Percentiles rank a stretch among this genome's conserved stretches.
These are phyloP conservation scores for Odontothrips loti DNA, from an alignment of 2,888 invertebrate species.

Conservation along the genomic window DNA sequence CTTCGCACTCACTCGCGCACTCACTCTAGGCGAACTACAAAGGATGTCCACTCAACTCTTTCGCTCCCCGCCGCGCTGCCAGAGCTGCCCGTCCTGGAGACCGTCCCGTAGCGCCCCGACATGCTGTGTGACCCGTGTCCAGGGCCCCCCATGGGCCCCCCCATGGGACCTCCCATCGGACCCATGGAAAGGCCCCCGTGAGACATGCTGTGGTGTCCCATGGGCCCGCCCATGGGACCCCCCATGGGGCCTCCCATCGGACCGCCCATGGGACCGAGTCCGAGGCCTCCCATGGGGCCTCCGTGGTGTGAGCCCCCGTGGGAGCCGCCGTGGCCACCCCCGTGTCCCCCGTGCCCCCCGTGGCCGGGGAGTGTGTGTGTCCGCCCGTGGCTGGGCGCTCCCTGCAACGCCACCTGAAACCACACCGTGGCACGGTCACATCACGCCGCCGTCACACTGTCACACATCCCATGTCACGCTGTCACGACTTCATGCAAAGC, in stretches of 20 bases:
- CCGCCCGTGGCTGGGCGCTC: not conserved
- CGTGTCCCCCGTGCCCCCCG: slow-evolving; percentile 6
- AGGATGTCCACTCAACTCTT: not conserved
- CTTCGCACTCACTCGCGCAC: not conserved
- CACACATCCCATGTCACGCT: too few relatives aligned
- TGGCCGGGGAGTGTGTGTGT: slow-evolving; percentile 13
- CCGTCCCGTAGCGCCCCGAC: slow-evolving; percentile 7
- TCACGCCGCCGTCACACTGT: too few relatives aligned
- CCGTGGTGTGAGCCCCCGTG: not conserved
- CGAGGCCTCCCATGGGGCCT: not conserved
- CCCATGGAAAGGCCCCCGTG: not conserved
- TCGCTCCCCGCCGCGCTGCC: slow-evolving; percentile 7
- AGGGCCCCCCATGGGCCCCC: not conserved
- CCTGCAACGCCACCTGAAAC: slow-evolving; percentile 15
- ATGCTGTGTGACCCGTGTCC: not conserved
- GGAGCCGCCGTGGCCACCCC: not conserved
- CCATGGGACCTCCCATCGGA: not conserved
- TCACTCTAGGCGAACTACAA: not conserved
- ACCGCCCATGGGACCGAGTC: not conserved
- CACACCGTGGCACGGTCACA: not conserved
- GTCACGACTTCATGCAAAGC: not conserved
- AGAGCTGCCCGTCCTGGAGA: slow-evolving; percentile 18
- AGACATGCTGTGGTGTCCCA: not conserved
- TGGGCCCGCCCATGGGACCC: not conserved
- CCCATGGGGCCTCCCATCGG: not conserved